These are phyloP conservation scores for Heliconius eleuchia DNA, from an alignment of 1,140 invertebrate genomes.

Conservation along the genomic window DNA sequence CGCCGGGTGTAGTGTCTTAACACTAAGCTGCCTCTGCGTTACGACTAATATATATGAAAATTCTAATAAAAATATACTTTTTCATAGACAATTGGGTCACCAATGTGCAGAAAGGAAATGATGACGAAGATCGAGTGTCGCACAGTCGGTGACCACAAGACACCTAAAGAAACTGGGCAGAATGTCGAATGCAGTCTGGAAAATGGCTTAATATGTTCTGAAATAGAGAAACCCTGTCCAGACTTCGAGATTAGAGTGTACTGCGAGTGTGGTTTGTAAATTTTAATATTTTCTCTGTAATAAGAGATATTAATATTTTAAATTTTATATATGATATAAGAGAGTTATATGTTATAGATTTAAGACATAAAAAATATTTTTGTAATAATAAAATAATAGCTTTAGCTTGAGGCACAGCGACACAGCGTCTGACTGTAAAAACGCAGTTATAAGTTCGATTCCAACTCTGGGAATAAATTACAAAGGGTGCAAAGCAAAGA, in stretches of 20 bases:
- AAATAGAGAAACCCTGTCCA: slow-evolving; percentile 68
- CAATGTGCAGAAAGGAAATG: slow-evolving; percentile 82
- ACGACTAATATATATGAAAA: not conserved
- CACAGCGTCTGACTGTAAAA: too few relatives aligned
- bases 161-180: slow-evolving; percentile 86
- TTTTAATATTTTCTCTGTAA: not conserved
- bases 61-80: not conserved
- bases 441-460: too few relatives aligned
- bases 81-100: slow-evolving; percentile 63
- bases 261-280: slow-evolving; percentile 82
- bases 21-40: too few relatives aligned
- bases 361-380: too few relatives aligned
- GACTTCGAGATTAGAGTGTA: slow-evolving; percentile 89
- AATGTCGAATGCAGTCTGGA: slow-evolving; percentile 88
- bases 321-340: too few relatives aligned
- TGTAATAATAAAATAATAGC: too few relatives aligned
- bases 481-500: too few relatives aligned
- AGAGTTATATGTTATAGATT: too few relatives aligned
- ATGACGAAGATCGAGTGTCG: slow-evolving; percentile 90
- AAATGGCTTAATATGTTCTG: slow-evolving; percentile 86
- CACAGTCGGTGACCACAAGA: slow-evolving; percentile 83
- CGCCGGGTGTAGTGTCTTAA: too few relatives aligned
- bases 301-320: too few relatives aligned
- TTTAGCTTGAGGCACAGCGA: too few relatives aligned
- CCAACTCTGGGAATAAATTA: too few relatives aligned